Percentiles rank a stretch among this genome's conserved stretches.
Evolutionary conservation across 2,797 vertebrate species (phyloP).

Genomic region (Centroberyx gerrardi): DNA sequence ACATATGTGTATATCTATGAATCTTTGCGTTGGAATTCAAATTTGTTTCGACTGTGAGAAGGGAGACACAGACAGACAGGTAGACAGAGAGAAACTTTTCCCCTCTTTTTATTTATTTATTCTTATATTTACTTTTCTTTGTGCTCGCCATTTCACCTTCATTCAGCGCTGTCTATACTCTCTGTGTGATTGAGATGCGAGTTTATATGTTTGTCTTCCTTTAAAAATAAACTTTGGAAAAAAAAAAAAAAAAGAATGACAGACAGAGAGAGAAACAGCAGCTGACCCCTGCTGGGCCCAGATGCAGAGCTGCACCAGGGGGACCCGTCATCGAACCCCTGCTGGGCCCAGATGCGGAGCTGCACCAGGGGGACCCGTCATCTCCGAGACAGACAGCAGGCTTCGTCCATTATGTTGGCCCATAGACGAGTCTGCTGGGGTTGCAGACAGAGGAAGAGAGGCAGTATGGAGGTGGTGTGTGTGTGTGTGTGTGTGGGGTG

Average conservation of each 20-base stretch:
- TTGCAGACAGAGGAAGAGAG: slow-evolving; percentile 25
- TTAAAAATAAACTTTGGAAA: not conserved
- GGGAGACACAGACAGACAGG: not conserved
- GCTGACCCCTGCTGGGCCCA: slow-evolving; percentile 34
- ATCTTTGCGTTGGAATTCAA: not conserved
- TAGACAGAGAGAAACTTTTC: not conserved
- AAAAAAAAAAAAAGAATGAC: not conserved
- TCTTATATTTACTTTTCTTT: not conserved
- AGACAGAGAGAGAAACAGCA: not conserved
- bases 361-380: slow-evolving; percentile 39
- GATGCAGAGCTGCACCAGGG: slow-evolving; percentile 55
- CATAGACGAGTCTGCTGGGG: slow-evolving; percentile 57
- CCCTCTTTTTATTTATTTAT: not conserved
- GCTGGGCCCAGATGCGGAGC: slow-evolving; percentile 42
- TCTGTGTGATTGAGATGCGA: too few species aligned
- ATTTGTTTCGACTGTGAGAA: not conserved
- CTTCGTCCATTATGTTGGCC: slow-evolving; percentile 25
- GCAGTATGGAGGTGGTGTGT: not conserved
- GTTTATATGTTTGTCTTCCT: too few species aligned
- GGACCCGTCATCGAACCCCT: slow-evolving; percentile 5
- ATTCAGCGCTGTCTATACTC: too few species aligned
- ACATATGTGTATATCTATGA: slow-evolving; percentile 1
- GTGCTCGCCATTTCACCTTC: not conserved
- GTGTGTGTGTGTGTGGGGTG: not conserved
- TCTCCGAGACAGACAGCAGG: slow-evolving; percentile 20